A percentile compares a stretch with the other conserved stretches of the same genome.
Evolutionary conservation across 2,888 invertebrate species (phyloP).

Genomic region (Lissonota sp.): DNA sequence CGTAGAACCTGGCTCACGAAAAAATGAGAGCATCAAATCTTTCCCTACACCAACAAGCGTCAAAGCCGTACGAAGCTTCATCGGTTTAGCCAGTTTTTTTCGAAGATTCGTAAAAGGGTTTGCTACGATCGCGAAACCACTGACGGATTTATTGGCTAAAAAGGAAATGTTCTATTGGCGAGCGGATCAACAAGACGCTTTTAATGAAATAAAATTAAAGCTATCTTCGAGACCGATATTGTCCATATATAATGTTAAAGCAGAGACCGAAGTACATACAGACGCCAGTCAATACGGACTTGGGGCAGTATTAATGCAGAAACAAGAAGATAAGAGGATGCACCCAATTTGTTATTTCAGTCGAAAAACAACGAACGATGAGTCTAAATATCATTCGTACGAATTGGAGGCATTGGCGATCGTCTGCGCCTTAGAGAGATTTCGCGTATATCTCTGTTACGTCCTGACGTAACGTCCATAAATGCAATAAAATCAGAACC

Average conservation of each 20-base stretch:
- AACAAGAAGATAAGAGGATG: constrained; percentile 49
- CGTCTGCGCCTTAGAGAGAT: constrained; percentile 50
- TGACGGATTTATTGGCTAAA: constrained; percentile 71
- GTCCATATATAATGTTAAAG: constrained; percentile 69
- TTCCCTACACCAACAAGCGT: constrained; percentile 19
- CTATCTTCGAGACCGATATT: constrained; percentile 68
- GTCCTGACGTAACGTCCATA: no score
- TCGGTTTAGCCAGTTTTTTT: constrained; percentile 66
- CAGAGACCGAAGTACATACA: constrained; percentile 75
- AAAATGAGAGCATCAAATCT: background rate
- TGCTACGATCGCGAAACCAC: constrained; percentile 68
- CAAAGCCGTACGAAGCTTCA: constrained; percentile 17
- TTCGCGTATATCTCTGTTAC: constrained; percentile 60
- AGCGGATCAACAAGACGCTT: constrained; percentile 68
- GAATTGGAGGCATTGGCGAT: constrained; percentile 62
- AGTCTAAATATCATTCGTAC: constrained; percentile 57
- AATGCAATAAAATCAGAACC: no score
- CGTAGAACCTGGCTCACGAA: background rate
- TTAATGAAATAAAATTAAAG: constrained; percentile 17
- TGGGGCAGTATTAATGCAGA: constrained; percentile 76
- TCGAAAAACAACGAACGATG: constrained; percentile 50
- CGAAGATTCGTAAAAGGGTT: constrained; percentile 72
- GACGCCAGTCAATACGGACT: constrained; percentile 76
- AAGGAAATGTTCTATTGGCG: constrained; percentile 63
- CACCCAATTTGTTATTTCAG: constrained; percentile 53